Conservation (phyloP, 2,113 vertebrate species). For the Paratilapia polleni region DNA sequence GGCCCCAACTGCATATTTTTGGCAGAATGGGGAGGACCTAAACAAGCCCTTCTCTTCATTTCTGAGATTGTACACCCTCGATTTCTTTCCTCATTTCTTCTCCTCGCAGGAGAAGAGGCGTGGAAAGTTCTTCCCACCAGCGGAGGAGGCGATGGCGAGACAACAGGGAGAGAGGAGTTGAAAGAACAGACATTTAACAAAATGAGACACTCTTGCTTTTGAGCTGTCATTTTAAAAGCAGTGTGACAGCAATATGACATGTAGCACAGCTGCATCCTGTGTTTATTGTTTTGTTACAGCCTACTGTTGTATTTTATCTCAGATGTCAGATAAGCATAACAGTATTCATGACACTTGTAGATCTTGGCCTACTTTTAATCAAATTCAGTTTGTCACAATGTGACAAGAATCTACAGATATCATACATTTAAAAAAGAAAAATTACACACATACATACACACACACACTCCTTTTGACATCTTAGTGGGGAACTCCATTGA, state of each 20-base stretch:
- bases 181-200: neutral
- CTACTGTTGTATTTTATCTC: slow-evolving; percentile 12
- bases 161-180: too few relatives aligned
- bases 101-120: neutral
- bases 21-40: neutral
- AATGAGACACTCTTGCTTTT: neutral
- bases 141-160: neutral
- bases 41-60: neutral
- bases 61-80: neutral
- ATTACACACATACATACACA: neutral
- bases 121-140: neutral
- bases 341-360: slow-evolving; percentile 9
- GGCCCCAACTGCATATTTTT: neutral
- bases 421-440: too few relatives aligned
- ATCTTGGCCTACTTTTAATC: neutral
- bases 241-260: neutral
- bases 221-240: slow-evolving; percentile 4
- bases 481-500: too few relatives aligned
- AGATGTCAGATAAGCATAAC: neutral
- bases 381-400: neutral
- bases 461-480: too few relatives aligned
- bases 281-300: slow-evolving; percentile 8
- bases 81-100: neutral
- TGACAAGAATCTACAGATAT: neutral
- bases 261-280: neutral